Conservation (phyloP, 2,888 invertebrate species). For the Taphrorychus bicolor region DNA sequence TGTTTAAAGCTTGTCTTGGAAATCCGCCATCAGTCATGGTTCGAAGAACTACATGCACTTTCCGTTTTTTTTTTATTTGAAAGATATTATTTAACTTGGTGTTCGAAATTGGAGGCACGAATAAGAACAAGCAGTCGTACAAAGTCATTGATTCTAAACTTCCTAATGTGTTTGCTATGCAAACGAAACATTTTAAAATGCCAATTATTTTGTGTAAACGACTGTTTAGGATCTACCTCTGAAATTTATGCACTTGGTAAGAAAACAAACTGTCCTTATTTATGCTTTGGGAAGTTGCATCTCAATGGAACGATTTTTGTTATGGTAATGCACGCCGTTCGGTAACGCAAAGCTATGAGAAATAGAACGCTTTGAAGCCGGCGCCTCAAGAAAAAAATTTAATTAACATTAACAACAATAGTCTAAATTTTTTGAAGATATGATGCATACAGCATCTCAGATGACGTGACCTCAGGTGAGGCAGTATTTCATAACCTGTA, state of each 20-base stretch:
- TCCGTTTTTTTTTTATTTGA: neutral
- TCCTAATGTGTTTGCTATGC: constrained; percentile 2
- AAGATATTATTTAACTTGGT: neutral
- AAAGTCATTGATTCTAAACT: neutral
- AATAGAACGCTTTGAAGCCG: neutral
- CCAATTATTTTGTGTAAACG: constrained; percentile 33
- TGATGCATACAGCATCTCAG: neutral
- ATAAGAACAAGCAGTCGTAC: neutral
- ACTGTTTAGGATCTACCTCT: constrained; percentile 13
- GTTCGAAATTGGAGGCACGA: neutral
- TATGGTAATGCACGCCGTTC: constrained; percentile 10
- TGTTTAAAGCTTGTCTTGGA: too few species aligned
- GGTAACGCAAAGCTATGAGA: neutral
- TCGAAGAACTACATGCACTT: too few species aligned
- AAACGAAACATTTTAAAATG: constrained; percentile 20
- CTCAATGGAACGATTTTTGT: constrained; percentile 19
- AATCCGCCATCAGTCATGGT: too few species aligned
- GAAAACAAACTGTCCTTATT: constrained; percentile 33
- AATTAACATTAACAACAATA: neutral
- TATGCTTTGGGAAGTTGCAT: constrained; percentile 28
- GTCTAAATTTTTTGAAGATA: neutral
- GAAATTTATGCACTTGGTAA: constrained; percentile 26
- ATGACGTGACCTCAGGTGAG: neutral
- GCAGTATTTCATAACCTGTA: neutral
- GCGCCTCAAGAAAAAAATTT: neutral